Evolutionary conservation across 2,113 vertebrate species (phyloP).

Genomic region (Laticauda laticaudata): DNA sequence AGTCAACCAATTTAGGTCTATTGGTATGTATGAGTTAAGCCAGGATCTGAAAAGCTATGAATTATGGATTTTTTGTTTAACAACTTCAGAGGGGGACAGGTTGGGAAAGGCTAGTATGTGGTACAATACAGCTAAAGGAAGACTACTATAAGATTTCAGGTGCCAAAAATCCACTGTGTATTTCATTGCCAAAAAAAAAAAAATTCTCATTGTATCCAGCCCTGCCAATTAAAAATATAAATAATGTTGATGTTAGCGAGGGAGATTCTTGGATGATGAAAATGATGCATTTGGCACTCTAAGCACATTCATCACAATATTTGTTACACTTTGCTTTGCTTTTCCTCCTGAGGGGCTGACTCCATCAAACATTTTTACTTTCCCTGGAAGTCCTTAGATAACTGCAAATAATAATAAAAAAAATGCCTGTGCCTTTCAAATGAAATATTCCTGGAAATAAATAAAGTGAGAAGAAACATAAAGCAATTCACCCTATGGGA

Average conservation of each 20-base stretch:
- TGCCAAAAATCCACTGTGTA: not conserved
- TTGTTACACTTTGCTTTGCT: not conserved
- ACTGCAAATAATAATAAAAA: slow-evolving; percentile 36
- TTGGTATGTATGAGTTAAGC: not conserved
- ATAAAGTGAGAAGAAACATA: slow-evolving; percentile 41
- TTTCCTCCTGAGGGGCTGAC: not conserved
- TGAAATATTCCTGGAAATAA: slow-evolving; percentile 43
- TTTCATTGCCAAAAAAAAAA: too few species aligned
- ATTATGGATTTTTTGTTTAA: not conserved
- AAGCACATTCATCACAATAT: not conserved
- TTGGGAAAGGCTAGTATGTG: not conserved
- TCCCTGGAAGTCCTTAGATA: slow-evolving; percentile 12
- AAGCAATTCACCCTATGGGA: slow-evolving; percentile 16
- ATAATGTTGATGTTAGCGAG: not conserved
- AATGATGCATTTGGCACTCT: not conserved
- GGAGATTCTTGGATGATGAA: accelerated
- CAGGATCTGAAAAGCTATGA: not conserved
- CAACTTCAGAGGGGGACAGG: not conserved
- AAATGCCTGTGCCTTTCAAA: slow-evolving; percentile 31
- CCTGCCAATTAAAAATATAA: not conserved
- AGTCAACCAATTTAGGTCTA: not conserved
- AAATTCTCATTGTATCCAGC: not conserved
- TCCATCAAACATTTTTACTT: slow-evolving; percentile 23
- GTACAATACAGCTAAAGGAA: not conserved
- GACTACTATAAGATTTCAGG: not conserved